Base-by-base conservation (phyloP, 1,140 invertebrate genomes). In the Limonius californicus region DNA sequence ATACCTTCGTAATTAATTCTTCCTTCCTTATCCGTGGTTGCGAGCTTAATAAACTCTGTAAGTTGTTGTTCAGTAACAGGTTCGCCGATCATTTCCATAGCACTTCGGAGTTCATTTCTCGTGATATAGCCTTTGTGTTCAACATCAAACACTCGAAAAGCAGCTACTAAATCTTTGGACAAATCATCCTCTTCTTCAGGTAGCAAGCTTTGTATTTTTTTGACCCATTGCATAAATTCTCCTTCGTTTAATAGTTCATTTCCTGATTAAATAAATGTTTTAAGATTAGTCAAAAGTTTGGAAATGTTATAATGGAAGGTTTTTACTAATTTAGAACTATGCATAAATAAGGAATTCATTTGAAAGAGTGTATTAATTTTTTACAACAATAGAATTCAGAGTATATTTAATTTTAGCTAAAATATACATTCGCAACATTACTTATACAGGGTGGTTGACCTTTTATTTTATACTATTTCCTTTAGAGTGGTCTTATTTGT, bases 21-120 rank as follows among this genome's bases (percentile, higher is more conserved):
- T 16, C 88, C 88, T 74, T 90, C 88, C 69, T 86, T 84, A 74
- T 90, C 88, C 63, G 87, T 83, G 76, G 90, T 88, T 1, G 87
- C 88, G 57, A 87, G 80, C 62, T 81, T 80, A 54, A 90, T 79
- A 73, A 90, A 82, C 65, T 89, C 85, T 70, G 85, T 85, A 16
- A 90, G 77, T 71, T 89, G 87, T 63, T 80, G 76, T 67, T 90
- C 88, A 1, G 87, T 87, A 42, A 89, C 81, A 2, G 81, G 81
- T 76, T 90, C 89, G 30, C 87, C 88, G 68, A 90, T 90, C 80
- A 89, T 86, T 77, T 90, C 87, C 81, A 90, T 86, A 9, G 88
- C 89, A 57, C 82, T 78, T 70, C 84, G 82, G 30, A 90, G 75
- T 77, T 90, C 89, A 72, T 89, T 87, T 72, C 86, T 80, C 35